These are phyloP conservation scores for Cephus rjabovi DNA, from an alignment of 2,888 invertebrate genomes.

Conservation along the genomic window DNA sequence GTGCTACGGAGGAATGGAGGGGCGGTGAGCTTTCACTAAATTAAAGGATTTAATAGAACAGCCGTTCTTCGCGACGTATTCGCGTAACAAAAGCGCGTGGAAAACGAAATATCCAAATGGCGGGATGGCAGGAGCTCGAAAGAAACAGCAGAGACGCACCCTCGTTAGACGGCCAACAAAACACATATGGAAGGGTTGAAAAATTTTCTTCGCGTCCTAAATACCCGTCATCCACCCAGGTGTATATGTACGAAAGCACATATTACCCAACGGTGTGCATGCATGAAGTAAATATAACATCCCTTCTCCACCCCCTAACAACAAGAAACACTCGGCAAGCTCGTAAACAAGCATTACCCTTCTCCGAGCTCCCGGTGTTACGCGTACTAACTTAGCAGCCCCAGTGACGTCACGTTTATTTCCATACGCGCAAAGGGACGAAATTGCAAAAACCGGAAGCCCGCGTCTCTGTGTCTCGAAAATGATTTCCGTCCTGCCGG, in stretches of 20 bases:
- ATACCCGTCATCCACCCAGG: not conserved
- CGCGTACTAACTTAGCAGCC: not conserved
- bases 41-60: slow-evolving; percentile 37
- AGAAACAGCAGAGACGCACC: not conserved
- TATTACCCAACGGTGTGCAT: not conserved
- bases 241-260: no score
- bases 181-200: not conserved
- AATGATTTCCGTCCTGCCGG: not conserved
- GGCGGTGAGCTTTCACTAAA: slow-evolving; percentile 33
- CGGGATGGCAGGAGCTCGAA: not conserved
- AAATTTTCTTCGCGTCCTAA: not conserved
- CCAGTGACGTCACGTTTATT: not conserved
- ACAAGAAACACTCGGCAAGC: not conserved
- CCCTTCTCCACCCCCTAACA: not conserved
- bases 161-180: not conserved
- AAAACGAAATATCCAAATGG: not conserved
- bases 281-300: not conserved
- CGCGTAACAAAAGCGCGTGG: not conserved
- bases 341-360: not conserved
- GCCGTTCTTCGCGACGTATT: not conserved
- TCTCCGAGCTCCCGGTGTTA: not conserved
- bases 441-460: slow-evolving; percentile 8
- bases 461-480: not conserved
- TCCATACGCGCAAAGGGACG: not conserved
- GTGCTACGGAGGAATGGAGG: slow-evolving; percentile 14